phyloP scores from a whole-genome alignment of 2,113 vertebrate species.

The Nesoenas mayeri region DNA sequence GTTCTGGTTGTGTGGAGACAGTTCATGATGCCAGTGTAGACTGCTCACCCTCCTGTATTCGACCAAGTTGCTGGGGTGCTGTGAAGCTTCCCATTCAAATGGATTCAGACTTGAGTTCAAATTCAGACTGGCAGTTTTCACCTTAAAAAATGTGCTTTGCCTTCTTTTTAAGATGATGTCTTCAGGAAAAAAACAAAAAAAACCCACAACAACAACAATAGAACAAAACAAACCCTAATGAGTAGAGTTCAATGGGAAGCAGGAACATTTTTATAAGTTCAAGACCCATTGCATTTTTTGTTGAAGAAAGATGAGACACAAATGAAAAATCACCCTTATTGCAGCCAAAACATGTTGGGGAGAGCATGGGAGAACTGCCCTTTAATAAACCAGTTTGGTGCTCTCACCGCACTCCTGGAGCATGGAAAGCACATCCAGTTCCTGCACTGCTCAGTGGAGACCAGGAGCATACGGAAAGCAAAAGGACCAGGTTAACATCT shows the following conservation, averaged over 20 bases:
- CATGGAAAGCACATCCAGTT: neutral
- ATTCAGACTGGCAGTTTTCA: neutral
- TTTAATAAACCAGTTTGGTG: neutral
- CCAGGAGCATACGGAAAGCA: rapidly evolving
- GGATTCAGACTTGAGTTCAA: neutral
- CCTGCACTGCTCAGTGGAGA: neutral
- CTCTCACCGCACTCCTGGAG: neutral
- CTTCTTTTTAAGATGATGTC: neutral
- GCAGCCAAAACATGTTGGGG: neutral
- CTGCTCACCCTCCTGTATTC: neutral
- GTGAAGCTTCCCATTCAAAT: neutral
- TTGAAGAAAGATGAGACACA: neutral
- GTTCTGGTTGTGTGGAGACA: neutral
- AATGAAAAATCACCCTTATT: neutral
- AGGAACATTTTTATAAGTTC: neutral
- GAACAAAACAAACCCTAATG: no score
- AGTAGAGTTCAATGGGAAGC: neutral
- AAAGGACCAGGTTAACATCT: neutral
- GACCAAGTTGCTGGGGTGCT: neutral
- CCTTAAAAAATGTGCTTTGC: neutral
- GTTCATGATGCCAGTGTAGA: neutral
- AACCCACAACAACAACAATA: neutral
- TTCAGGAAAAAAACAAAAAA: neutral
- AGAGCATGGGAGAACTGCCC: neutral
- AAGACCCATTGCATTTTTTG: neutral